Evolutionary conservation across 2,113 vertebrate genomes (phyloP).

Genomic region (Marmota flaviventris): DNA sequence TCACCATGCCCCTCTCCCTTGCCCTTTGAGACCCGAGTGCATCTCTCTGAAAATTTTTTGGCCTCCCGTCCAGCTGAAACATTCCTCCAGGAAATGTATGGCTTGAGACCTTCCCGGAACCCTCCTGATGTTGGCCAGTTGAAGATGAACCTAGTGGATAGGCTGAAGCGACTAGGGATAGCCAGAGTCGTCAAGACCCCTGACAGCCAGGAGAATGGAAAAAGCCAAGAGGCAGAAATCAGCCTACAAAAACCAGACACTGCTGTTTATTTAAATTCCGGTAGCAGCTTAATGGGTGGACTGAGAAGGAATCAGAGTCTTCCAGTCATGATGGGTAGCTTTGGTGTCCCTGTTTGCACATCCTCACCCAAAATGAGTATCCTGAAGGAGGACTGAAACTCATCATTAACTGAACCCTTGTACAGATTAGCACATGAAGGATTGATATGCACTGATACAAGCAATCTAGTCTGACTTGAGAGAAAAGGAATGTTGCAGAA

Average conservation of each 20-base stretch:
- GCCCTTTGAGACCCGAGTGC: slow-evolving; percentile 88
- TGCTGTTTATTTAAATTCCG: slow-evolving; percentile 91
- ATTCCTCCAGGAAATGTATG: slow-evolving; percentile 96
- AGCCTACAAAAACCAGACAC: slow-evolving; percentile 88
- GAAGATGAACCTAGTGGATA: slow-evolving; percentile 93
- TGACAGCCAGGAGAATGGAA: slow-evolving; percentile 74
- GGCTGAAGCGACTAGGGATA: slow-evolving; percentile 94
- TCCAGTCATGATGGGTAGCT: slow-evolving; percentile 92
- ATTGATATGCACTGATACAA: slow-evolving; percentile 40
- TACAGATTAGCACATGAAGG: slow-evolving; percentile 57
- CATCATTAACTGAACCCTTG: slow-evolving; percentile 19
- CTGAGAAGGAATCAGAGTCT: slow-evolving; percentile 97
- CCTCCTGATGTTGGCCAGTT: slow-evolving; percentile 87
- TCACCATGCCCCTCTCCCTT: slow-evolving; percentile 90
- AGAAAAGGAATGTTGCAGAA: slow-evolving; percentile 79
- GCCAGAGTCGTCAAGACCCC: slow-evolving; percentile 89
- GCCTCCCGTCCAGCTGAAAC: slow-evolving; percentile 97
- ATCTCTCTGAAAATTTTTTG: slow-evolving; percentile 94
- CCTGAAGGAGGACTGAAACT: slow-evolving; percentile 88
- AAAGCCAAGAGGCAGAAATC: slow-evolving; percentile 67
- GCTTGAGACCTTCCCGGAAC: slow-evolving; percentile 89
- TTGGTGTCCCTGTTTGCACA: slow-evolving; percentile 86
- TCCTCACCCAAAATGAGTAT: slow-evolving; percentile 88
- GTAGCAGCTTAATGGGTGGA: slow-evolving; percentile 93
- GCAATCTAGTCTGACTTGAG: slow-evolving; percentile 48